A percentile compares a stretch with the other conserved stretches of the same genome.
Evolutionary conservation across 2,888 invertebrate species (phyloP).

Genomic region (Rhamphomyia laevipes): DNA sequence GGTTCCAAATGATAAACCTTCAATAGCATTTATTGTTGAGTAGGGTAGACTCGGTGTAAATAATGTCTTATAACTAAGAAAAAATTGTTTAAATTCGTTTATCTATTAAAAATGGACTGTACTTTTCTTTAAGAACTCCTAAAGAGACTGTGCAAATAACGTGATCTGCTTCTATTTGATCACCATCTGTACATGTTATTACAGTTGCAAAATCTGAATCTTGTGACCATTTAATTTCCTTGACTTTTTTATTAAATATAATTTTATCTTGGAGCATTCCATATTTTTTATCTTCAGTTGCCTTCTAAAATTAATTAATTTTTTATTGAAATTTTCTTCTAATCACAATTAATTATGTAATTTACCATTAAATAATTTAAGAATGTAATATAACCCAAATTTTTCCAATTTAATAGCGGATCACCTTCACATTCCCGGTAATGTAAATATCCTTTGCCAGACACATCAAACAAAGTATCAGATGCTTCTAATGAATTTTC

Average conservation of each 20-base stretch:
- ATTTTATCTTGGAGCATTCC: constrained; percentile 30
- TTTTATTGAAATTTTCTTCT: not conserved
- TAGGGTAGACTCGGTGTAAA: constrained; percentile 42
- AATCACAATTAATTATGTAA: constrained; percentile 1
- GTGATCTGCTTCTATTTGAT: constrained; percentile 42
- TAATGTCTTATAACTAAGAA: constrained; percentile 22
- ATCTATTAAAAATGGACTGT: constrained; percentile 9
- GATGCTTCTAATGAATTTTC: constrained; percentile 44
- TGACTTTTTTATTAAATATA: constrained; percentile 23
- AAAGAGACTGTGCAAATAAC: constrained; percentile 48
- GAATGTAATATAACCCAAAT: constrained; percentile 54
- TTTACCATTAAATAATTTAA: constrained; percentile 56
- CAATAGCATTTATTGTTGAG: constrained; percentile 40
- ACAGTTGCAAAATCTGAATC: constrained; percentile 23
- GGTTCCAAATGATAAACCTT: constrained; percentile 46
- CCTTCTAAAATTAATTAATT: constrained; percentile 5
- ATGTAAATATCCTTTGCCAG: constrained; percentile 48
- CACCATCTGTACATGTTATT: constrained; percentile 34
- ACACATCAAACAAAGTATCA: constrained; percentile 53
- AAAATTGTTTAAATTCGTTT: not conserved
- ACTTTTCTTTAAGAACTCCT: constrained; percentile 46
- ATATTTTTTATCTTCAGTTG: constrained; percentile 15
- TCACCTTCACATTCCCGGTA: constrained; percentile 62
- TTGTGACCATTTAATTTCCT: constrained; percentile 28
- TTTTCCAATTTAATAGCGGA: constrained; percentile 58